These are phyloP conservation scores for Oostethus manadensis DNA, from an alignment of 2,113 vertebrate genomes.

Conservation along the genomic window DNA sequence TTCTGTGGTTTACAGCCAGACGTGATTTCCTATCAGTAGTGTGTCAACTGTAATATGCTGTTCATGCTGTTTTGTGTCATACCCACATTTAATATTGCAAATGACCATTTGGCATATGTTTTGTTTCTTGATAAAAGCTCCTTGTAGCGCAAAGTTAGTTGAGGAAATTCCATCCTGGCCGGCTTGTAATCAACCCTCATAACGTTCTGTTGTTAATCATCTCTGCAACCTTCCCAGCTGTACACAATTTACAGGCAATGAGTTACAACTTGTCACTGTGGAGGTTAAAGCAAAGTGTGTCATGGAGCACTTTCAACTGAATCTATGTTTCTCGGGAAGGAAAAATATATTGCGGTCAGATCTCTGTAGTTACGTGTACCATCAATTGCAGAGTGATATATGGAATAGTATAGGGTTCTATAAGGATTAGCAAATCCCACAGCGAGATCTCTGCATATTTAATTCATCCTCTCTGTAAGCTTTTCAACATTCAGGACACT, in stretches of 20 bases:
- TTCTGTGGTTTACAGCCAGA: no score
- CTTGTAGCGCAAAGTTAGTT: constrained; percentile 1
- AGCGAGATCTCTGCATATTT: constrained; percentile 32
- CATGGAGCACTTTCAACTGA: background rate
- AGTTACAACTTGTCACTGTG: constrained; percentile 5
- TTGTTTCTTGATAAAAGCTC: background rate
- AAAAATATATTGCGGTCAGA: constrained; percentile 5
- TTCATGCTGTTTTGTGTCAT: background rate
- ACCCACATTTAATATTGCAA: background rate
- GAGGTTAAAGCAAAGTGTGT: constrained; percentile 1
- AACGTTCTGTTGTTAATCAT: constrained; percentile 31
- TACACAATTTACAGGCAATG: background rate
- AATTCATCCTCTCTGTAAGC: constrained; percentile 33
- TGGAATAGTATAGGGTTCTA: constrained; percentile 4
- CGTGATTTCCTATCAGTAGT: background rate
- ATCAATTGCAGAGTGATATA: background rate
- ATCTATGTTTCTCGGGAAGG: background rate
- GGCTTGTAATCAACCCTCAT: constrained; percentile 22
- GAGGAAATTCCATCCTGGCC: background rate
- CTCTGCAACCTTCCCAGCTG: constrained; percentile 1
- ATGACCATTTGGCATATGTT: background rate
- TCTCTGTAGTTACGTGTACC: background rate
- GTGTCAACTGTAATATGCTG: background rate
- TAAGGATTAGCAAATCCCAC: constrained; percentile 22
- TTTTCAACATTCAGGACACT: constrained; percentile 42